A percentile compares a stretch with the other conserved stretches of the same genome.
phyloP scores from a whole-genome alignment of 2,888 invertebrate genomes.

The Teinopalpus imperialis region DNA sequence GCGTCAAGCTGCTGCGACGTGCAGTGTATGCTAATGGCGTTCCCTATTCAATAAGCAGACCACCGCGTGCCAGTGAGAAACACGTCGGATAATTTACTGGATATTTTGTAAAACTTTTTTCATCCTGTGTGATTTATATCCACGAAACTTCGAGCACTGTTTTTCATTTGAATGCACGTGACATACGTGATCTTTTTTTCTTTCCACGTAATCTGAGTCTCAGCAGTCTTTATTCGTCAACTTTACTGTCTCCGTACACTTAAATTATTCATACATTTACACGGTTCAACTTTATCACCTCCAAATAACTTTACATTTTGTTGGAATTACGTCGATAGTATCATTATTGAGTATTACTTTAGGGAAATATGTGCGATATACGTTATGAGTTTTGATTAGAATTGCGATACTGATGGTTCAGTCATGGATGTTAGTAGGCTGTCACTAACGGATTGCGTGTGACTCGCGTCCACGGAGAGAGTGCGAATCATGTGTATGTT shows the following conservation, averaged over 20 bases:
- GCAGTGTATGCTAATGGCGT: constrained; percentile 75
- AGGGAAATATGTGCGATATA: no score
- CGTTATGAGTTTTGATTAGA: not conserved
- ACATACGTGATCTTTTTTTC: constrained; percentile 80
- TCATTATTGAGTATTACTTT: no score
- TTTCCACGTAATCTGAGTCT: constrained; percentile 60
- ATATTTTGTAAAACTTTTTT: constrained; percentile 82
- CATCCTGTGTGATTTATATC: constrained; percentile 80
- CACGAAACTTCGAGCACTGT: constrained; percentile 79
- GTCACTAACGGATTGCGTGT: constrained; percentile 60
- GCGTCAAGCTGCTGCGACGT: constrained; percentile 65
- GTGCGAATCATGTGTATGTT: constrained; percentile 86
- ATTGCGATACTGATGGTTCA: constrained; percentile 62
- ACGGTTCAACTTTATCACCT: constrained; percentile 65
- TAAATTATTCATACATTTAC: constrained; percentile 79
- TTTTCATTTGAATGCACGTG: constrained; percentile 82
- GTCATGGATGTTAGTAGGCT: constrained; percentile 69
- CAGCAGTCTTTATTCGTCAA: constrained; percentile 69
- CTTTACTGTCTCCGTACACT: constrained; percentile 70
- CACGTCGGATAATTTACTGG: constrained; percentile 82
- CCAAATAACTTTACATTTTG: constrained; percentile 67
- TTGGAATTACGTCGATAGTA: constrained; percentile 68
- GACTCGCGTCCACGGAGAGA: constrained; percentile 69
- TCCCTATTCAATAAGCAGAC: constrained; percentile 81
- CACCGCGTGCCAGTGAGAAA: constrained; percentile 78